Conservation (phyloP, 2,797 vertebrate genomes). For the Enteromius unitaeniatus region DNA sequence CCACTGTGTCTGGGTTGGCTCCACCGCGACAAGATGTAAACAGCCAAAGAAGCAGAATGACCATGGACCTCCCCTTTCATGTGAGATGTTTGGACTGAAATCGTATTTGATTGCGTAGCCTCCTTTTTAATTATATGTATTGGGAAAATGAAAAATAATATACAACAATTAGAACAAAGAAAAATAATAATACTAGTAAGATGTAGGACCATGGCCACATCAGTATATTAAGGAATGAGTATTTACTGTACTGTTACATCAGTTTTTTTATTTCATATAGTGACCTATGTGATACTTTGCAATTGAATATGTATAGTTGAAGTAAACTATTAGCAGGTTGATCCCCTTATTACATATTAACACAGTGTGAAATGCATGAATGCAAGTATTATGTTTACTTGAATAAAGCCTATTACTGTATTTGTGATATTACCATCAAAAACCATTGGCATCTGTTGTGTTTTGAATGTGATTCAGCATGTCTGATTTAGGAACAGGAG, state of each 20-base stretch:
- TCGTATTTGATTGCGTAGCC: neutral
- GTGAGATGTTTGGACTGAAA: conserved; percentile 19
- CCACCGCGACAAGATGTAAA: no score
- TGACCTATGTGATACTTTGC: neutral
- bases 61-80: conserved; percentile 19
- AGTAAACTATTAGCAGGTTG: neutral
- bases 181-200: neutral
- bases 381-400: neutral
- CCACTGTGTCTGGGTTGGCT: no score
- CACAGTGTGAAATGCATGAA: neutral
- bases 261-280: neutral
- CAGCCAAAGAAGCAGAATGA: conserved; percentile 45
- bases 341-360: neutral
- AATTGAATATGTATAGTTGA: neutral
- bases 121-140: neutral
- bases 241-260: neutral
- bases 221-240: neutral
- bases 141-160: neutral
- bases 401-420: neutral
- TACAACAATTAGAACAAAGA: neutral
- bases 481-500: neutral
- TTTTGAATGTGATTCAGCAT: neutral
- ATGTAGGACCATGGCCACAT: neutral
- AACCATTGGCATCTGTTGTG: no score
- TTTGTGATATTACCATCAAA: neutral